phyloP scores from a whole-genome alignment of 37 sponge, comb jelly and placozoan species.

The Cladorhizidae sp. region DNA sequence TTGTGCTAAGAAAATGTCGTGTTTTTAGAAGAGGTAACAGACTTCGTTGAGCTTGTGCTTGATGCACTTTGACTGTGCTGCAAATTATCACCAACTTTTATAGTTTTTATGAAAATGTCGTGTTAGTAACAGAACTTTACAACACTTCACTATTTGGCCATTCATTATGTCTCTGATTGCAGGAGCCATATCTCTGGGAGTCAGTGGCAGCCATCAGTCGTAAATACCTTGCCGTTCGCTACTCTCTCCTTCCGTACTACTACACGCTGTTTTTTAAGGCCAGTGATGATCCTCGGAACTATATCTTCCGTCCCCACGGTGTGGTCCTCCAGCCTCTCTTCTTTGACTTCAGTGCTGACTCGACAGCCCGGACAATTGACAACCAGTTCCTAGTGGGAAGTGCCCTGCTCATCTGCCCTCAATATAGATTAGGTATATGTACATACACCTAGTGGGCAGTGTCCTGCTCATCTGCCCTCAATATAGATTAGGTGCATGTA shows the following conservation, averaged over 20 bases:
- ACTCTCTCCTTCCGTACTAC: slow-evolving; percentile 86
- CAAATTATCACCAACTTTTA: no score
- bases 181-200: slow-evolving; percentile 84
- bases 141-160: no score
- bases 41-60: no score
- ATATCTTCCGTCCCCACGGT: slow-evolving; percentile 46
- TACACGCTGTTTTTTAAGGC: slow-evolving; percentile 89
- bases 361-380: slow-evolving; percentile 64
- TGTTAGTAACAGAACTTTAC: no score
- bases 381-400: slow-evolving; percentile 86
- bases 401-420: slow-evolving; percentile 74
- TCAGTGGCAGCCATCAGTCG: slow-evolving; percentile 77
- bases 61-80: no score
- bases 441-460: no score
- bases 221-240: slow-evolving; percentile 73
- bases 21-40: no score
- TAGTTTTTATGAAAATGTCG: no score
- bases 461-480: no score
- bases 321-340: slow-evolving; percentile 74
- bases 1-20: no score
- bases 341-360: slow-evolving; percentile 84
- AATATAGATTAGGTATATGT: slow-evolving; percentile 54
- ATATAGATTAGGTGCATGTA: no score
- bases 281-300: slow-evolving; percentile 11
- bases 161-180: not conserved